Evolutionary conservation across 2,113 vertebrate genomes (phyloP), one percentile per base, ranked within the genome.

Genomic region (Psettodes erumei): DNA sequence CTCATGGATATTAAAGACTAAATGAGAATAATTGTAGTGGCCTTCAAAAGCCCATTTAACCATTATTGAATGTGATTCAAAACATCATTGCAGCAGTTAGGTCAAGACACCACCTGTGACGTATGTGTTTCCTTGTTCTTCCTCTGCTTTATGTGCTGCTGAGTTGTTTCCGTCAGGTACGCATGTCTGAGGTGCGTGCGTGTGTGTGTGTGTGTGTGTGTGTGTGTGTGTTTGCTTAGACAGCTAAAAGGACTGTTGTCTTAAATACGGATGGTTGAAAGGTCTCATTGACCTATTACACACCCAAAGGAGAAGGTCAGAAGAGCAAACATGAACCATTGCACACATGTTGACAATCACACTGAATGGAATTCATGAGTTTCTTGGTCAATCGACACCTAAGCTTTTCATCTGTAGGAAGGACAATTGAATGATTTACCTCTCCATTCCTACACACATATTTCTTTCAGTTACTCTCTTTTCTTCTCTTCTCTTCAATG

Each of bases 211-310:
- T n/a, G n/a, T n/a, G n/a, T n/a, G n/a, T n/a, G n/a, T n/a, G n/a
- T n/a, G n/a, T n/a, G 19, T 60, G 33, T 8, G 47, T 72, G 79
- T 55, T 12, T 65, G 76, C 51, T 66, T 27, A 7, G 64, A 74
- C 53, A 53, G 43, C 55, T 33, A n/a, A 74, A 66, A 25, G 54
- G 50, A 32, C 42, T 43, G 27, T 5, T 75, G 53, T 61, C 58
- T 60, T 67, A 42, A 67, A 67, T 64, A 43, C 5, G 3, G 11
- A 50, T 60, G 40, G 43, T 74, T 69, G 35, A 85, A 86, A 87
- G 70, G 51, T 79, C 67, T 77, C 54, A 70, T 45, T 86, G 76
- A 84, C 77, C 82, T 75, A 72, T 87, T 60, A 56, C 77, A 80
- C 35, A 62, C 6, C 21, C 16, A 38, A 40, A 42, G 38, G 48